Percentiles rank a stretch among this genome's conserved stretches.
phyloP scores from a whole-genome alignment of 2,797 vertebrate species.

The Smutsia gigantea region DNA sequence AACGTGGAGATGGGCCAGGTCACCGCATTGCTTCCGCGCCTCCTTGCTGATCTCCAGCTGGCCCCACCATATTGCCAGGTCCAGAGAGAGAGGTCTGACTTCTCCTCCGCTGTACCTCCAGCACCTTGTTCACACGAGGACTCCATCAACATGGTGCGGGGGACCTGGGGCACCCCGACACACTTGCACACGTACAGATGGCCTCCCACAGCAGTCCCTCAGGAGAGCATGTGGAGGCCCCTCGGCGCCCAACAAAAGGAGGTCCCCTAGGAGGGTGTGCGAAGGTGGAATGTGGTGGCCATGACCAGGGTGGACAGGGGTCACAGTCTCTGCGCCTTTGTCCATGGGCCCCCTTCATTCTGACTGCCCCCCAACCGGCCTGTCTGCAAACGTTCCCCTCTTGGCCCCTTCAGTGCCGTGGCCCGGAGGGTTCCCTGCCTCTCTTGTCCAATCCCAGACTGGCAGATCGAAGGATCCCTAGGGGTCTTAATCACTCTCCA shows the following conservation, averaged over 20 bases:
- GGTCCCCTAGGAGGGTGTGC: neutral
- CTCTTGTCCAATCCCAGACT: neutral
- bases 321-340: too few relatives aligned
- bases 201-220: neutral
- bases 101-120: neutral
- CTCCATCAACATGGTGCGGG: fast-evolving
- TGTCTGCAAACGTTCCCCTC: neutral
- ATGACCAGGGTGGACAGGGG: fast-evolving
- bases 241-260: fast-evolving
- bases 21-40: too few relatives aligned
- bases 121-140: neutral
- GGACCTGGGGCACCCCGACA: fast-evolving
- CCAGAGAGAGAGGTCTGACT: neutral
- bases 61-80: fast-evolving
- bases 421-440: too few relatives aligned
- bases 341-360: fast-evolving
- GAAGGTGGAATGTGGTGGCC: too few relatives aligned
- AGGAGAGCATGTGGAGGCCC: fast-evolving
- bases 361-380: fast-evolving
- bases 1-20: fast-evolving
- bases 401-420: too few relatives aligned
- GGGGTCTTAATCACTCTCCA: too few relatives aligned
- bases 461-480: fast-evolving
- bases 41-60: neutral
- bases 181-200: fast-evolving